These are phyloP conservation scores for Gymnocephalus cernua DNA, from an alignment of 2,113 vertebrate genomes.

Conservation along the genomic window DNA sequence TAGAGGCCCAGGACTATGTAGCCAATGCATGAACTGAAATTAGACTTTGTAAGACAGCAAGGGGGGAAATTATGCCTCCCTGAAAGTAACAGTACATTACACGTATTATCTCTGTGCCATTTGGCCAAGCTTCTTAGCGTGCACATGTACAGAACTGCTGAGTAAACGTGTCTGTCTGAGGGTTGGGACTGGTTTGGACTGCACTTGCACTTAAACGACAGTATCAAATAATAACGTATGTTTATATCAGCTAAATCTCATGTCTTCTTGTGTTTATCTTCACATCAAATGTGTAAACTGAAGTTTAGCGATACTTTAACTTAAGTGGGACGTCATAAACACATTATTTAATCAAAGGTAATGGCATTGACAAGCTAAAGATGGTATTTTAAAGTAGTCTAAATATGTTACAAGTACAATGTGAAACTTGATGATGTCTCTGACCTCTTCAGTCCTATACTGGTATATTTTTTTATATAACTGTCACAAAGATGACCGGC, in stretches of 20 bases:
- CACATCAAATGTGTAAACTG: neutral
- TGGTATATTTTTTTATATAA: neutral
- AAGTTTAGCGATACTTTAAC: neutral
- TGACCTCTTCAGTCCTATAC: neutral
- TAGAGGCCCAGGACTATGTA: conserved; percentile 49
- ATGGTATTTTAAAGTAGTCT: neutral
- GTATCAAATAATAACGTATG: conserved; percentile 15
- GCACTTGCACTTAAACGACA: conserved; percentile 17
- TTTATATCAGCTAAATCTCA: neutral
- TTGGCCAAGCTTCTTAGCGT: conserved; percentile 55
- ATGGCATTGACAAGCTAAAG: neutral
- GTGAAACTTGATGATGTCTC: neutral
- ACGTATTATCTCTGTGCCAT: conserved; percentile 72
- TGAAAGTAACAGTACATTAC: conserved; percentile 58
- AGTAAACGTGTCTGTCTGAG: conserved; percentile 54
- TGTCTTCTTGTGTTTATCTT: neutral
- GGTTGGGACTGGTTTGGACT: conserved; percentile 26
- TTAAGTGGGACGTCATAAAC: neutral
- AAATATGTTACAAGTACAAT: neutral
- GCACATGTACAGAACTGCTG: conserved; percentile 45
- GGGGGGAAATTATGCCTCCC: conserved; percentile 33
- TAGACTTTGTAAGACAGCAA: conserved; percentile 54
- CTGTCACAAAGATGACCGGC: conserved; percentile 11
- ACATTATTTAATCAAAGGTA: neutral
- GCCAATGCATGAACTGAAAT: conserved; percentile 62